Conservation (phyloP, 2,797 vertebrate species). For the Varecia variegata region DNA sequence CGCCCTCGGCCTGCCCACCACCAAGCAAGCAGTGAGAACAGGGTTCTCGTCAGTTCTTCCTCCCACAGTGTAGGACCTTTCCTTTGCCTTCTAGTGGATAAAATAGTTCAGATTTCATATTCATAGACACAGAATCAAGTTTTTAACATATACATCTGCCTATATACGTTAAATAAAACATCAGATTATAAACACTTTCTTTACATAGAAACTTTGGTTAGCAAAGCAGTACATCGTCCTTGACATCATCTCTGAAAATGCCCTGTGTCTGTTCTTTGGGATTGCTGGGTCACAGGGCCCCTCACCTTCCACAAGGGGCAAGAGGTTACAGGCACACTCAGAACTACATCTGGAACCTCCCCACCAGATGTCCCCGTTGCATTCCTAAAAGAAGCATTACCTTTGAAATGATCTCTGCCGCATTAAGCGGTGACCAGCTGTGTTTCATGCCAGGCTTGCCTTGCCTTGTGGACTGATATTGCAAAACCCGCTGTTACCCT, state of each 20-base stretch:
- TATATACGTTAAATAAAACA: conserved; percentile 79
- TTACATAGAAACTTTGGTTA: conserved; percentile 80
- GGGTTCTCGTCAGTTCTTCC: background rate
- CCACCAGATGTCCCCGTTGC: background rate
- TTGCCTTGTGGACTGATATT: background rate
- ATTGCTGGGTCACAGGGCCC: conserved; percentile 38
- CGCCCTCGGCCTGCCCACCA: conserved; percentile 27
- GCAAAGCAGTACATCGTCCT: conserved; percentile 74
- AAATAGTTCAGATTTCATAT: conserved; percentile 80
- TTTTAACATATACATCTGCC: conserved; percentile 78
- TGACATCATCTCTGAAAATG: conserved; percentile 49
- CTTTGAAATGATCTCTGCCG: background rate
- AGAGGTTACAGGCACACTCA: background rate
- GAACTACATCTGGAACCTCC: background rate
- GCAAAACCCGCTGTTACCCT: background rate
- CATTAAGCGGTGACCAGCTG: background rate
- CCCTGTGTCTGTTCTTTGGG: conserved; percentile 83
- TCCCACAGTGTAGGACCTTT: conserved; percentile 71
- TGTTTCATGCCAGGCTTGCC: background rate
- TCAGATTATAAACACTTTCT: conserved; percentile 75
- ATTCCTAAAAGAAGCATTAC: background rate
- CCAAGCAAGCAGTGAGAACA: conserved; percentile 12
- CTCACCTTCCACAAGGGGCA: background rate
- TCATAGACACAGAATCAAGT: conserved; percentile 78
- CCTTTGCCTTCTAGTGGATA: conserved; percentile 82